Base-by-base conservation (phyloP, 2,113 vertebrate species). In the Rhegmatorhina hoffmannsi region DNA sequence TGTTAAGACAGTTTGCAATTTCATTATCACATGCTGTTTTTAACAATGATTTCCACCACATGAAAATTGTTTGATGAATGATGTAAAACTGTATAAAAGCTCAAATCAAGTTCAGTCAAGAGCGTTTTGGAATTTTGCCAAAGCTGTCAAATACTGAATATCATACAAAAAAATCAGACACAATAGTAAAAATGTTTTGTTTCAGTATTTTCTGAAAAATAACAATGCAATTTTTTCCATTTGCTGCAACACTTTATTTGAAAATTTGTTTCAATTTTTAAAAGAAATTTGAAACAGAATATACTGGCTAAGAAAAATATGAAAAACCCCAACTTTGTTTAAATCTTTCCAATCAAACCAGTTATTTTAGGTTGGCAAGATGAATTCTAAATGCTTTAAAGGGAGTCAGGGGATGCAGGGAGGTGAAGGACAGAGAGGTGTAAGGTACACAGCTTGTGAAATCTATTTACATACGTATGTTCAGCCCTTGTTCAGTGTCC, bases 341-440 rank as follows among this genome's bases (percentile, higher is more conserved):
- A 50, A 78, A 33, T 92, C 24, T 84, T 84, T 84, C 43, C 12
- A 40, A 13, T 81, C 8, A 78, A 62, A n/a, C 10, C 28, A 25
- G 11, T 59, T 70, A 46, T 62, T 89, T 81, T 74, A 55, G 21
- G 8, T 29, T 80, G 44, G 18, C 38, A 79, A 38, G 47, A 85
- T 67, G 14, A 76, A 55, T 72, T 77, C 43, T 36, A 33, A 40
- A 16, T 60, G 26, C 17, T 67, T 62, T 17, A 43, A 14, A 1
- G 6, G 3, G 8, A 24, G 4, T 17, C 5, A 34, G 20, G 12
- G 2, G 7, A 1, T 15, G 3, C 2, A 7, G 13, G 17, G 11
- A 63, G 26, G 7, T 19, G 11, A 63, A 68, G 7, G 3, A 11
- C 13, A 60, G 24, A 53, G 19, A 29, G 9, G 2, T 33, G 9